Conservation (phyloP, 2,113 vertebrate species). For the Montifringilla adamsi region DNA sequence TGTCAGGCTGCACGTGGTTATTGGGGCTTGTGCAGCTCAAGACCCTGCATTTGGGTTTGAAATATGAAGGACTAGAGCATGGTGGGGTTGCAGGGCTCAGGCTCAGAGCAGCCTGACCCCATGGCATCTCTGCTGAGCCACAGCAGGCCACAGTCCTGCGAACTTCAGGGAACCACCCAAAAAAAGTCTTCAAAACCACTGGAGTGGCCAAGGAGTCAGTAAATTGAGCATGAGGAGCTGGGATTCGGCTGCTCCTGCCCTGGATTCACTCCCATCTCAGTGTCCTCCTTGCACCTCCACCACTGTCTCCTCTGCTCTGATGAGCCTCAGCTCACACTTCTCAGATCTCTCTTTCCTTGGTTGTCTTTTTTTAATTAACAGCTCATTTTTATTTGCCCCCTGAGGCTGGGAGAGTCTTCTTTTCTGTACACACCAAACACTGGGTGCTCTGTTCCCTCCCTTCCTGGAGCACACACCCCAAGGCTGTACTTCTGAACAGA, state of each 20-base stretch:
- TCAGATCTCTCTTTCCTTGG: neutral
- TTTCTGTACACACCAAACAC: neutral
- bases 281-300: too few relatives aligned
- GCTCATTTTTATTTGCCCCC: neutral
- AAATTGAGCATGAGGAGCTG: accelerated
- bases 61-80: neutral
- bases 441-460: neutral
- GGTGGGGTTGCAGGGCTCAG: neutral
- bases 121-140: neutral
- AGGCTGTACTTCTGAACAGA: neutral
- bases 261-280: neutral
- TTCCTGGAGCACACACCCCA: neutral
- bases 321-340: neutral
- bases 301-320: neutral
- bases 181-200: accelerated
- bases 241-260: neutral
- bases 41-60: neutral
- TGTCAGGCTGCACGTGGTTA: accelerated
- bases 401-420: neutral
- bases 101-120: neutral
- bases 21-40: neutral
- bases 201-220: neutral
- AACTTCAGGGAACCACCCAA: neutral
- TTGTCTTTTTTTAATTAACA: neutral
- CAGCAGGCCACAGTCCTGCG: neutral